A percentile compares a stretch with the other conserved stretches of the same genome.
phyloP scores from a whole-genome alignment of 1,140 invertebrate genomes.

The Leptopilina boulardi region DNA sequence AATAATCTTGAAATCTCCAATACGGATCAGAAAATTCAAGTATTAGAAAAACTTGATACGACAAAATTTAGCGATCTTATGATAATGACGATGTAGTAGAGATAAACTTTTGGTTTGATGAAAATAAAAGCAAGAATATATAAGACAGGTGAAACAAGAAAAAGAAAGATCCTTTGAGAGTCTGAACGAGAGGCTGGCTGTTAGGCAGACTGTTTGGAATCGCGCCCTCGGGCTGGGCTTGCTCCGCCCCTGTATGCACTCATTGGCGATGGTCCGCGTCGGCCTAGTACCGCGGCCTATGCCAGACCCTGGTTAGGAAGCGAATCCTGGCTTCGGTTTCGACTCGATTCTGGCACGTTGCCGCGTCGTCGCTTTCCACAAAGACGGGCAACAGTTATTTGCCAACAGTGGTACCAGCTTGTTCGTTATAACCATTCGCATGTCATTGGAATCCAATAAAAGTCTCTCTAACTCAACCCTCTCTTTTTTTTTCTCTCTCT shows the following conservation, averaged over 20 bases:
- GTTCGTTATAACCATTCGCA: neutral
- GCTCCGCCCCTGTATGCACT: constrained; percentile 72
- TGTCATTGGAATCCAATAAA: neutral
- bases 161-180: neutral
- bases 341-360: constrained; percentile 68
- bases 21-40: no score
- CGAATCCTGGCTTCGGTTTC: constrained; percentile 48
- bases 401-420: constrained; percentile 37
- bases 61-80: neutral
- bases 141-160: neutral
- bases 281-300: constrained; percentile 73
- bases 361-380: constrained; percentile 70
- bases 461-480: neutral
- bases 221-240: constrained; percentile 61
- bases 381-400: constrained; percentile 67
- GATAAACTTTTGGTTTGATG: constrained; percentile 25
- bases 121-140: neutral
- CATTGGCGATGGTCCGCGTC: constrained; percentile 73
- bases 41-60: no score
- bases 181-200: constrained; percentile 46
- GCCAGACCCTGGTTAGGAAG: constrained; percentile 67
- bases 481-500: no score
- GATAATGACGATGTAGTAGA: constrained; percentile 25
- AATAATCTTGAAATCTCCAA: no score
- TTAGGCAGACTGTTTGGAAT: constrained; percentile 62